Evolutionary conservation across 1,140 invertebrate species (phyloP).

Genomic region (Zaprionus lachaisei): DNA sequence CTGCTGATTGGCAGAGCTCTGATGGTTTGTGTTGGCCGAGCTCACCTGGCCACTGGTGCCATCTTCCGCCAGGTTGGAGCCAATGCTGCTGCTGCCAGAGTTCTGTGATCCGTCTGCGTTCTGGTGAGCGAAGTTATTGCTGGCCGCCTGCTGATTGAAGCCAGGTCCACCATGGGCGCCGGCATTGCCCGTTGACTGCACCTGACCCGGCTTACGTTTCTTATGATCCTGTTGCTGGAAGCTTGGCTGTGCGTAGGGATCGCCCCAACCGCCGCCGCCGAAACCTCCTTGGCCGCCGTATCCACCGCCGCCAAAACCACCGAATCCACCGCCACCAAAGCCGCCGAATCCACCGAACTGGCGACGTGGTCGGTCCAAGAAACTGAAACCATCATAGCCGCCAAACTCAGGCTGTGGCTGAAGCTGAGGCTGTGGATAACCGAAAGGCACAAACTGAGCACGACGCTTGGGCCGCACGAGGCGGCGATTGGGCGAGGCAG

Average conservation of each 20-base stretch:
- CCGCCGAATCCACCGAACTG: constrained; percentile 49
- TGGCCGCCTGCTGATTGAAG: constrained; percentile 79
- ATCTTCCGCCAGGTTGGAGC: constrained; percentile 75
- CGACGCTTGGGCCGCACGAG: constrained; percentile 61
- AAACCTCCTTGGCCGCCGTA: constrained; percentile 18
- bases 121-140: constrained; percentile 68
- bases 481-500: background rate
- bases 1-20: constrained; percentile 33
- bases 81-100: constrained; percentile 70
- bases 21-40: constrained; percentile 75
- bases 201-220: constrained; percentile 23
- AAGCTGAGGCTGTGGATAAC: constrained; percentile 42
- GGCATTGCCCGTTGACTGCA: constrained; percentile 59
- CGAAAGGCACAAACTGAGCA: constrained; percentile 71
- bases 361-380: constrained; percentile 42
- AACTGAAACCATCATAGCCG: constrained; percentile 35
- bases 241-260: constrained; percentile 7
- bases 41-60: constrained; percentile 78
- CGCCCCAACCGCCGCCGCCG: constrained; percentile 12
- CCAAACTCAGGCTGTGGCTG: background rate
- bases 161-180: constrained; percentile 61
- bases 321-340: constrained; percentile 37
- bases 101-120: constrained; percentile 58
- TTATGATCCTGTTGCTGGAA: constrained; percentile 20
- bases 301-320: constrained; percentile 3